These are phyloP conservation scores for Pandemis cinnamomeana DNA, from an alignment of 2,888 invertebrate species.

Conservation along the genomic window DNA sequence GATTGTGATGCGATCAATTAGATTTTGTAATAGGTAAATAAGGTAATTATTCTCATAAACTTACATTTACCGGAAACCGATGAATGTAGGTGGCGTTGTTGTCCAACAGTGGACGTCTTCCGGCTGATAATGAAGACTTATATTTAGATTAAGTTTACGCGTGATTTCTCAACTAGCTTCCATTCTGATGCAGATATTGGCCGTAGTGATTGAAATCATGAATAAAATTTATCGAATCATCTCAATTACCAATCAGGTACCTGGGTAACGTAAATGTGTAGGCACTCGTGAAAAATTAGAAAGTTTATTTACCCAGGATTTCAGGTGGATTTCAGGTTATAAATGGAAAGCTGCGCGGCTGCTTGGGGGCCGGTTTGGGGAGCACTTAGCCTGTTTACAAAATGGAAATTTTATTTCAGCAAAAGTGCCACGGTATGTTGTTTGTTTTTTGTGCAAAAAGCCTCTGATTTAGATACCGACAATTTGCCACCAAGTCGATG, in stretches of 20 bases:
- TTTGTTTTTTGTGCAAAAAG: background rate
- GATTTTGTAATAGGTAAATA: background rate
- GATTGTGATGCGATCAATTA: background rate
- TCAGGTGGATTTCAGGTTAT: background rate
- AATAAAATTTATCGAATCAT: no score
- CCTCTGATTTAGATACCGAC: background rate
- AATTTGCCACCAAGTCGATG: background rate
- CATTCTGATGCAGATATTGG: no score
- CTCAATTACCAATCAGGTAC: no score
- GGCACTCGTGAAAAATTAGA: background rate
- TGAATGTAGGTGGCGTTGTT: no score
- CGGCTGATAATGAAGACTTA: no score
- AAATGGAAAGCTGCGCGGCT: background rate
- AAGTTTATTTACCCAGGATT: background rate
- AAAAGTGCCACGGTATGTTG: background rate
- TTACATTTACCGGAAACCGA: no score
- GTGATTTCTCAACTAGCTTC: no score
- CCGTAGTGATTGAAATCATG: no score
- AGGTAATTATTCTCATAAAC: no score
- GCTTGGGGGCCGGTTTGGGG: background rate
- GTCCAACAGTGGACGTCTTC: no score
- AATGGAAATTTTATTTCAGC: background rate
- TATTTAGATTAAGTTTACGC: no score
- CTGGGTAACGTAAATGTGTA: background rate
- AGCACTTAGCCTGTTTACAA: background rate